These are phyloP conservation scores for Drosophila jambulina DNA, from an alignment of 1,140 invertebrate genomes.

Conservation along the genomic window DNA sequence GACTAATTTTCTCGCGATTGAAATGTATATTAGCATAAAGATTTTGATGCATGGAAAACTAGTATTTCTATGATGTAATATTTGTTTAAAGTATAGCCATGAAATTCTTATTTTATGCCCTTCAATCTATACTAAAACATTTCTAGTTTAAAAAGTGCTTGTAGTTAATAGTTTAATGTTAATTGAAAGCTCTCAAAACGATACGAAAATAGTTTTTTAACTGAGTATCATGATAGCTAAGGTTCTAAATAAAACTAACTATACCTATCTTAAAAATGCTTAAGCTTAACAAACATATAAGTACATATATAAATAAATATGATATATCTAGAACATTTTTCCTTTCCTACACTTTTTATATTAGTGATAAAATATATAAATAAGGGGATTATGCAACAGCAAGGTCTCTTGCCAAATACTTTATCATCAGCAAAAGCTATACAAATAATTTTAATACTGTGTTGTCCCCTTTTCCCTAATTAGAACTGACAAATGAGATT, in stretches of 20 bases:
- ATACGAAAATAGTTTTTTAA: background rate
- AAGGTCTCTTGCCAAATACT: background rate
- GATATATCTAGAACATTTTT: no score
- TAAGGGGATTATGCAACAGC: background rate
- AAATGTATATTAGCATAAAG: background rate
- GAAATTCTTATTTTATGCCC: no score
- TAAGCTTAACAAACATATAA: no score
- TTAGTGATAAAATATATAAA: background rate
- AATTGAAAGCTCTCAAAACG: background rate
- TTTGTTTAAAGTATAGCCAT: no score
- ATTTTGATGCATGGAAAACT: background rate
- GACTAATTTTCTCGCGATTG: slow-evolving; percentile 1
- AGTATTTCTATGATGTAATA: background rate
- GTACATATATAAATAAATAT: no score
- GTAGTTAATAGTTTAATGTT: background rate
- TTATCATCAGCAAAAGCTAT: background rate
- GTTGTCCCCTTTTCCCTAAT: background rate
- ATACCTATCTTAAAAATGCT: background rate
- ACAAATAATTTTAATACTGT: background rate
- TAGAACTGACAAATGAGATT: background rate
- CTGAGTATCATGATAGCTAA: background rate
- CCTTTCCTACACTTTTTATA: background rate
- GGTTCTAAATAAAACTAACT: background rate
- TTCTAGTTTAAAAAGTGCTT: background rate
- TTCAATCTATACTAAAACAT: background rate